Percentiles rank a stretch among this genome's conserved stretches.
These are phyloP conservation scores for Coilia nasus DNA, from an alignment of 2,797 vertebrate genomes.

Conservation along the genomic window DNA sequence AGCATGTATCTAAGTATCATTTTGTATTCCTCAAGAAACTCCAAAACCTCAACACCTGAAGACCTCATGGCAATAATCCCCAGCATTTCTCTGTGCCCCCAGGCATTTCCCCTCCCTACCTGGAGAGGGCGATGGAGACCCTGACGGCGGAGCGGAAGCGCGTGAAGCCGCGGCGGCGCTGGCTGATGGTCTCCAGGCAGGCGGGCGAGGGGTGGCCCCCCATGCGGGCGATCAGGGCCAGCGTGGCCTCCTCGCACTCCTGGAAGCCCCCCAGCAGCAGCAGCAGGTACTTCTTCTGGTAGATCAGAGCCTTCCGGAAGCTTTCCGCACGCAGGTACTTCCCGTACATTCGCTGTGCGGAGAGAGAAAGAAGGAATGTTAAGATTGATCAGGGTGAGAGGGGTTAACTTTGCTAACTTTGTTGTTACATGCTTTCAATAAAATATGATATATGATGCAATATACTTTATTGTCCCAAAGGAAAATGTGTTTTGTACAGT, in stretches of 20 bases:
- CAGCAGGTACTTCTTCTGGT: constrained; percentile 97
- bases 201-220: constrained; percentile 80
- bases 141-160: constrained; percentile 90
- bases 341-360: constrained; percentile 87
- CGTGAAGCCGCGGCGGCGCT: constrained; percentile 79
- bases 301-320: constrained; percentile 95
- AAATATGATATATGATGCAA: no score
- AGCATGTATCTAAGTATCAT: no score
- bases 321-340: constrained; percentile 93
- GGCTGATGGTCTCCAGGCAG: constrained; percentile 74
- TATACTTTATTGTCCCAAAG: no score
- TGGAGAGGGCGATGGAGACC: constrained; percentile 91
- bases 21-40: no score
- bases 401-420: no score
- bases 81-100: no score
- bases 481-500: no score
- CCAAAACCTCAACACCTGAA: constrained; percentile 47
- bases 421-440: no score
- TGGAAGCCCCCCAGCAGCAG: constrained; percentile 93
- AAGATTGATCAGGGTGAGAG: no score
- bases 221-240: constrained; percentile 90
- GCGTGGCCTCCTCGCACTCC: constrained; percentile 93
- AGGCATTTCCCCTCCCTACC: constrained; percentile 67
- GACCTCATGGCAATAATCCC: not conserved
- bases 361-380: no score